Percentiles rank a stretch among this genome's conserved stretches.
Evolutionary conservation across 2,888 invertebrate species (phyloP).

Genomic region (Horisme vitalbata): DNA sequence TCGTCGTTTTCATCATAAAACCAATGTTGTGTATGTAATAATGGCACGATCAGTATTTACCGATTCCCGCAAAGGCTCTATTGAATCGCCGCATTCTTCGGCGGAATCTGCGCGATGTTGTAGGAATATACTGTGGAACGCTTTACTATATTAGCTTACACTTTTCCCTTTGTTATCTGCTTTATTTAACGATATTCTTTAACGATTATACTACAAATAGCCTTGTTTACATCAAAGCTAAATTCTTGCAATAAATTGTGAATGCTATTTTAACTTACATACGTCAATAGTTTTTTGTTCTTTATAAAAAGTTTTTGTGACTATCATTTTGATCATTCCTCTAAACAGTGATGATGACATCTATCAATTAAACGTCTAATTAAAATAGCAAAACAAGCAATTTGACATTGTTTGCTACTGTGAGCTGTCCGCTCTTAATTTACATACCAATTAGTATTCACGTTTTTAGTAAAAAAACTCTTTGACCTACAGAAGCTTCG

Average conservation of each 20-base stretch:
- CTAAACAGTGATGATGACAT: too few relatives aligned
- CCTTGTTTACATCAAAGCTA: not conserved
- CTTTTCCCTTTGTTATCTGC: slow-evolving; percentile 17
- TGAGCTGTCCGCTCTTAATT: not conserved
- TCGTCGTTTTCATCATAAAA: slow-evolving; percentile 14
- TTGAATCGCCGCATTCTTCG: slow-evolving; percentile 36
- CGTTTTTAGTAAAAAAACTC: slow-evolving; percentile 2
- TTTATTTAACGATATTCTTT: slow-evolving; percentile 6
- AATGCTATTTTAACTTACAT: too few relatives aligned
- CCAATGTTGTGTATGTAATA: slow-evolving; percentile 20
- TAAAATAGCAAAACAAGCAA: slow-evolving; percentile 1
- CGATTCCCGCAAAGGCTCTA: slow-evolving; percentile 38
- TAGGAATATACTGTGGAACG: slow-evolving; percentile 35
- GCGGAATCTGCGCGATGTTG: slow-evolving; percentile 9
- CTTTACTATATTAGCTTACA: slow-evolving; percentile 18
- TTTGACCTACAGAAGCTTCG: slow-evolving; percentile 13
- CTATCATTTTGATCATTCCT: too few relatives aligned
- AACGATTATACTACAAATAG: not conserved
- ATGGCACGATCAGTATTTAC: slow-evolving; percentile 31
- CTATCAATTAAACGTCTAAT: too few relatives aligned
- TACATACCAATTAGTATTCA: slow-evolving; percentile 12
- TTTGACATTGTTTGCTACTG: too few relatives aligned
- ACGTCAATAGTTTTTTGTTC: too few relatives aligned
- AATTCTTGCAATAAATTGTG: too few relatives aligned
- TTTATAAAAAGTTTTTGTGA: too few relatives aligned